phyloP scores from a whole-genome alignment of 2,797 vertebrate species.

The Sebastes itinus region DNA sequence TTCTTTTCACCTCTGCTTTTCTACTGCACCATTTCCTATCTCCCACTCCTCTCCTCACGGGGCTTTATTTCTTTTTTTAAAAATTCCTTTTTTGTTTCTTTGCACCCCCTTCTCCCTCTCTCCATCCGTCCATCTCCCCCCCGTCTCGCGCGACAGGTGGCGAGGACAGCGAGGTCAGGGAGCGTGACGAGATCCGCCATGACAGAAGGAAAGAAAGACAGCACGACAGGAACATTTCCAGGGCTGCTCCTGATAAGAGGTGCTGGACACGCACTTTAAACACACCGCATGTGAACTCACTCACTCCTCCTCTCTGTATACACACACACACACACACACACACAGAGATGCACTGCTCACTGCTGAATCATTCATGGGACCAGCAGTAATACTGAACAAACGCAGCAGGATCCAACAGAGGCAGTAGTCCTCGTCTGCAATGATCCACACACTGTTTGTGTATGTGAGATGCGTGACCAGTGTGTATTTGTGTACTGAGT shows the following conservation, averaged over 20 bases:
- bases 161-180: slow-evolving; percentile 92
- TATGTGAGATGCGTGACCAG: background rate
- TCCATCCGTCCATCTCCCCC: background rate
- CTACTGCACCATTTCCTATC: background rate
- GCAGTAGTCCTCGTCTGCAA: slow-evolving; percentile 25
- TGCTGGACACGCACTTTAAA: slow-evolving; percentile 71
- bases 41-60: background rate
- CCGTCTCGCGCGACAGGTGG: slow-evolving; percentile 69
- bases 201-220: slow-evolving; percentile 95
- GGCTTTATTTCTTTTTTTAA: background rate
- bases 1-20: background rate
- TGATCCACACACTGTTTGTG: slow-evolving; percentile 21
- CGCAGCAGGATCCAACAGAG: slow-evolving; percentile 41
- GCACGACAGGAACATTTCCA: slow-evolving; percentile 95
- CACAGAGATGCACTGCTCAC: background rate
- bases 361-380: slow-evolving; percentile 66
- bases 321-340: background rate
- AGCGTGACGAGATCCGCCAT: slow-evolving; percentile 95
- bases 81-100: slow-evolving; percentile 2
- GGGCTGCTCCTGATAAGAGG: slow-evolving; percentile 98
- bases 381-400: slow-evolving; percentile 43
- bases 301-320: background rate
- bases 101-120: background rate
- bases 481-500: slow-evolving; percentile 2
- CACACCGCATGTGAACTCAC: slow-evolving; percentile 35